These are phyloP conservation scores for Etheostoma nigrum DNA, from an alignment of 2,797 vertebrate species.

Conservation along the genomic window DNA sequence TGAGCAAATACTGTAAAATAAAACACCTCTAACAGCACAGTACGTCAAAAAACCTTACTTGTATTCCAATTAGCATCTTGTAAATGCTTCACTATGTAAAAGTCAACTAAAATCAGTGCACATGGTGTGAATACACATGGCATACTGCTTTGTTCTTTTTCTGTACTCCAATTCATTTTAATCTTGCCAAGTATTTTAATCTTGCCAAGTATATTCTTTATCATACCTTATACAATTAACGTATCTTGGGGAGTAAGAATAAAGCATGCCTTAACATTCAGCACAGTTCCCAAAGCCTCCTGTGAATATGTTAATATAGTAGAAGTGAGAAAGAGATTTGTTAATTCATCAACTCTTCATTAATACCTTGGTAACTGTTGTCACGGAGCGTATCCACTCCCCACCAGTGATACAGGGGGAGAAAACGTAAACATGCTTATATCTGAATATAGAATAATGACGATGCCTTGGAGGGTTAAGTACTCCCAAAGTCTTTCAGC, in stretches of 20 bases:
- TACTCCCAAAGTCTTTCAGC: constrained; percentile 23
- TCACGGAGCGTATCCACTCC: constrained; percentile 25
- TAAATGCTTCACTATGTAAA: constrained; percentile 38
- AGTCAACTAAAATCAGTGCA: constrained; percentile 48
- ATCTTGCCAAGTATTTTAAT: constrained; percentile 66
- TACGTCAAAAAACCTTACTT: constrained; percentile 20
- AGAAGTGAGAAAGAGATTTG: constrained; percentile 53
- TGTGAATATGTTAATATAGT: constrained; percentile 66
- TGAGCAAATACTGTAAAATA: constrained; percentile 13
- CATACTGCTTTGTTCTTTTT: constrained; percentile 60
- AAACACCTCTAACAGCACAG: neutral
- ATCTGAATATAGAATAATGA: constrained; percentile 41
- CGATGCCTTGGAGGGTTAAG: constrained; percentile 41
- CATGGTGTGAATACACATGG: constrained; percentile 51
- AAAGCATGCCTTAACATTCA: constrained; percentile 34
- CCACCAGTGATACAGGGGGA: constrained; percentile 26
- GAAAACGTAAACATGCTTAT: constrained; percentile 59
- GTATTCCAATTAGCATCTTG: constrained; percentile 45
- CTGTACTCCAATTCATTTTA: constrained; percentile 44
- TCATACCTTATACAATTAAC: constrained; percentile 60
- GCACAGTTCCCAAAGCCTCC: constrained; percentile 19
- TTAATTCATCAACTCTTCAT: constrained; percentile 70
- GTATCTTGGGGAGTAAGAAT: constrained; percentile 45
- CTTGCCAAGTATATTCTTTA: constrained; percentile 57
- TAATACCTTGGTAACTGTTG: constrained; percentile 56